Evolutionary conservation across 2,113 vertebrate genomes (phyloP).

Genomic region (Myxocyprinus asiaticus): DNA sequence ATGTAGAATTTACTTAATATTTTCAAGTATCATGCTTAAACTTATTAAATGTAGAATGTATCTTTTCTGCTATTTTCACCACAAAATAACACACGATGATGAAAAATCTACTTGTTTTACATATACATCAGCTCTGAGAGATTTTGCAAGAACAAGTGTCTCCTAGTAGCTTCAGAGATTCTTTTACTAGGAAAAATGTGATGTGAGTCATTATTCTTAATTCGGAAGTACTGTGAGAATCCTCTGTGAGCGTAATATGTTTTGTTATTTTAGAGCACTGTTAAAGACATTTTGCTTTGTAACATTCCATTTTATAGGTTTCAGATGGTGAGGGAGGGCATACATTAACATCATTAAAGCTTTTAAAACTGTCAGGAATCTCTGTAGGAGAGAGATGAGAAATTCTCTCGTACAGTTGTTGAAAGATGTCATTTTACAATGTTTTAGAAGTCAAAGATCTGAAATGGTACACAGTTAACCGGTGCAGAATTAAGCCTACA

Average conservation of each 20-base stretch:
- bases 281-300: constrained; percentile 90
- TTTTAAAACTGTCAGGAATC: constrained; percentile 88
- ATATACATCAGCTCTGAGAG: constrained; percentile 35
- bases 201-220: constrained; percentile 80
- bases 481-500: constrained; percentile 89
- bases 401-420: constrained; percentile 74
- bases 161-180: constrained; percentile 29
- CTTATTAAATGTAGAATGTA: no score
- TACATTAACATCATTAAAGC: constrained; percentile 92
- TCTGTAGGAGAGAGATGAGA: constrained; percentile 80
- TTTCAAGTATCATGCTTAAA: no score
- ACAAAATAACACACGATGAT: background rate
- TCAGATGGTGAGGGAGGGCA: constrained; percentile 86
- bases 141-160: constrained; percentile 42
- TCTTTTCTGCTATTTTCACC: background rate
- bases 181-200: constrained; percentile 43
- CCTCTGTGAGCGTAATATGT: constrained; percentile 85
- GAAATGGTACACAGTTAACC: constrained; percentile 83
- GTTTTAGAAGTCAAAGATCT: constrained; percentile 89
- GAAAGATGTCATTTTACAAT: constrained; percentile 92
- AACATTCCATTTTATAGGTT: constrained; percentile 82
- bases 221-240: constrained; percentile 84
- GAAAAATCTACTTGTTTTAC: constrained; percentile 34
- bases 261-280: constrained; percentile 84
- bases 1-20: no score